Conservation (phyloP, 2,113 vertebrate species). For the Elgaria multicarinata region DNA sequence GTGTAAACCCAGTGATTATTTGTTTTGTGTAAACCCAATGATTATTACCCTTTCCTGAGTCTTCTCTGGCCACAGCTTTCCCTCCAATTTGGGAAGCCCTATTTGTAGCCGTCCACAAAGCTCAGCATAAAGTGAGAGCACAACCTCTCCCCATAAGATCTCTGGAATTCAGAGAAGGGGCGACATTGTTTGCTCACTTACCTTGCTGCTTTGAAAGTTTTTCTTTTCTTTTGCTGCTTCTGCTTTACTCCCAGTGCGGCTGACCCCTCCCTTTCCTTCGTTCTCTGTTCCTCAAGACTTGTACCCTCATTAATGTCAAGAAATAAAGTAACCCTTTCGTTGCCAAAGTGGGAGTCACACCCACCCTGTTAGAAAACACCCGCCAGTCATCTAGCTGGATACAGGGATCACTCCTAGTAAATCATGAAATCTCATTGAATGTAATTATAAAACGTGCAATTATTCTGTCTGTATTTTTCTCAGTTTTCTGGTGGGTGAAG, state of each 20-base stretch:
- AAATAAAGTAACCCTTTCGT: neutral
- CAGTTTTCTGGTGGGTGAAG: neutral
- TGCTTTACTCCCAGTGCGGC: neutral
- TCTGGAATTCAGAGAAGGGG: too few species aligned
- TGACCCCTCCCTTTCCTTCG: too few species aligned
- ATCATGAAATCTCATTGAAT: neutral
- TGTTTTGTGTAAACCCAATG: too few species aligned
- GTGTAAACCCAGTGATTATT: too few species aligned
- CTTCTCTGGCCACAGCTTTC: too few species aligned
- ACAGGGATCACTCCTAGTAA: neutral
- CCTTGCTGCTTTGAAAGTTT: too few species aligned
- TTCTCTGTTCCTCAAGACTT: neutral
- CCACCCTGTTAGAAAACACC: neutral
- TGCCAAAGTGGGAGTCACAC: neutral
- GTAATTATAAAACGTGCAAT: neutral
- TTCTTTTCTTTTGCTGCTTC: neutral
- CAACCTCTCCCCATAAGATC: too few species aligned
- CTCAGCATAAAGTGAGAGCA: too few species aligned
- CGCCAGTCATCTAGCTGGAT: neutral
- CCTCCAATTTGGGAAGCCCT: too few species aligned
- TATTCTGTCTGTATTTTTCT: neutral
- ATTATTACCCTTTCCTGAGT: too few species aligned
- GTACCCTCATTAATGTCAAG: neutral
- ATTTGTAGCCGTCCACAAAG: too few species aligned
- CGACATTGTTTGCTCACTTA: too few species aligned